phyloP scores from a whole-genome alignment of 2,797 vertebrate species.

The Hapalemur alaotrensis region DNA sequence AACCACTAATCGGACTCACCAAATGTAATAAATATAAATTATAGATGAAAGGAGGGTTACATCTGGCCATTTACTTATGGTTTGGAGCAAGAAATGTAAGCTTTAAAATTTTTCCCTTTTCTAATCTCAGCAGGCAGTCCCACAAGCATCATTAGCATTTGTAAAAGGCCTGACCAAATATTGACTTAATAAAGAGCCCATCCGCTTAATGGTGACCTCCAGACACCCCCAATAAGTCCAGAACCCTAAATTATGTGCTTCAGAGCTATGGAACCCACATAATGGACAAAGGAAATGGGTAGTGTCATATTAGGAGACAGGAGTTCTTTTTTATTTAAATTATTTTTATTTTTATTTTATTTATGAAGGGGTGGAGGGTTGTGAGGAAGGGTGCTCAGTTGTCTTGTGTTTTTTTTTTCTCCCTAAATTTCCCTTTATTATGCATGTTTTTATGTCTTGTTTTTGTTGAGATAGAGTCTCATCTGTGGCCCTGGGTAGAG shows the following conservation, averaged over 20 bases:
- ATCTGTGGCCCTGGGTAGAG: too few relatives aligned
- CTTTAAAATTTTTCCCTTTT: neutral
- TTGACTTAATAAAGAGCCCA: constrained; percentile 41
- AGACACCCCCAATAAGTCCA: neutral
- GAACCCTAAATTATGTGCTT: neutral
- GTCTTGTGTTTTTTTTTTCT: too few relatives aligned
- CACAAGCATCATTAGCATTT: constrained; percentile 36
- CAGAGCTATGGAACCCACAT: neutral
- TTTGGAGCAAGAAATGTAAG: constrained; percentile 56
- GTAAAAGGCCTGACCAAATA: constrained; percentile 46
- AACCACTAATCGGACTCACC: constrained; percentile 59
- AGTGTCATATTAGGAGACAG: neutral
- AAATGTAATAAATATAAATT: constrained; percentile 61
- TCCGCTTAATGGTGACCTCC: constrained; percentile 40
- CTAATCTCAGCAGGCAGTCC: constrained; percentile 21
- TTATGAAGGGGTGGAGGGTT: too few relatives aligned
- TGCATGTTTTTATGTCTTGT: too few relatives aligned
- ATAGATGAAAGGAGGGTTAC: constrained; percentile 54
- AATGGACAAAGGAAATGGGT: neutral
- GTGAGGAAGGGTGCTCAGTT: too few relatives aligned
- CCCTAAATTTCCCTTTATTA: too few relatives aligned
- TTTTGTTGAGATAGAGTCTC: too few relatives aligned
- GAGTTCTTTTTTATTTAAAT: neutral
- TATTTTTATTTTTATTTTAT: too few relatives aligned
- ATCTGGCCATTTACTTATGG: constrained; percentile 59